These are phyloP conservation scores for Nothura maculosa DNA, from an alignment of 2,797 vertebrate genomes.

Conservation along the genomic window DNA sequence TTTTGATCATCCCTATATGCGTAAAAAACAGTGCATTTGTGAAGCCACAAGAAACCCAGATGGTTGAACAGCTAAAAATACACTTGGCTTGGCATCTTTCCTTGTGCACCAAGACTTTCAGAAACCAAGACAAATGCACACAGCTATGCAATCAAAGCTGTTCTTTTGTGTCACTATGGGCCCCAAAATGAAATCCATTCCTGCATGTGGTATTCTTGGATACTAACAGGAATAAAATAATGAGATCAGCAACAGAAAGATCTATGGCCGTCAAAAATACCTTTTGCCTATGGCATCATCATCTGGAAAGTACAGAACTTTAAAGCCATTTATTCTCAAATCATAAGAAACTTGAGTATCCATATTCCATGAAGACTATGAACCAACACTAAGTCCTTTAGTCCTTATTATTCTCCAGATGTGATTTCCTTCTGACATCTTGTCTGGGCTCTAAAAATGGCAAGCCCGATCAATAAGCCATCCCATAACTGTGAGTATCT, in stretches of 20 bases:
- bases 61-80: constrained; percentile 67
- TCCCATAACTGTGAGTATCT: constrained; percentile 41
- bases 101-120: constrained; percentile 56
- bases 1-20: constrained; percentile 36
- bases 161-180: constrained; percentile 44
- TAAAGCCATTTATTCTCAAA: background rate
- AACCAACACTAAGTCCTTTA: constrained; percentile 38
- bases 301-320: background rate
- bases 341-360: background rate
- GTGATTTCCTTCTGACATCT: constrained; percentile 53
- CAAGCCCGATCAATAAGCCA: constrained; percentile 13
- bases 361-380: rapidly evolving
- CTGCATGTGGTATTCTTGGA: constrained; percentile 29
- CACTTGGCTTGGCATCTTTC: constrained; percentile 64
- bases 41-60: constrained; percentile 55
- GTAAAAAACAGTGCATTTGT: constrained; percentile 13
- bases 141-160: constrained; percentile 62
- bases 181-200: constrained; percentile 57
- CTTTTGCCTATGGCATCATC: background rate
- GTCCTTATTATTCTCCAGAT: constrained; percentile 36
- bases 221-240: constrained; percentile 1
- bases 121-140: constrained; percentile 29
- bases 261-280: background rate
- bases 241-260: constrained; percentile 11
- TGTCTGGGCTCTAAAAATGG: constrained; percentile 60